Evolutionary conservation across 1,140 invertebrate genomes (phyloP).

Genomic region (Neomicropteryx cornuta): DNA sequence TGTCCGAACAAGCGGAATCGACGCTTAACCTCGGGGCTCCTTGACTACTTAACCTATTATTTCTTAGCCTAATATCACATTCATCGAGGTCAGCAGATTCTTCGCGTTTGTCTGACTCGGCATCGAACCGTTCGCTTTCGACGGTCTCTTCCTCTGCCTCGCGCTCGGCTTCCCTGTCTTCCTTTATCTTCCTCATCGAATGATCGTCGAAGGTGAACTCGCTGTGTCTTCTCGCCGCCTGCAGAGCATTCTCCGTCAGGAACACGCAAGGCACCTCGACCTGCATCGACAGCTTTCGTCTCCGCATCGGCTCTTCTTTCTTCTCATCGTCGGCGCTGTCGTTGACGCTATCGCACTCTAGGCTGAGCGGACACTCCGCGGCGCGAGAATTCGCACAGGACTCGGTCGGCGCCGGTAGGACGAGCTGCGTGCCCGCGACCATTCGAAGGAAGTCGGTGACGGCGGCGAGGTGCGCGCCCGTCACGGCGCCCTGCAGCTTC

Average conservation of each 20-base stretch:
- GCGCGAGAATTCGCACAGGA: too few relatives aligned
- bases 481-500: conserved; percentile 46
- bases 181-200: too few relatives aligned
- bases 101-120: too few relatives aligned
- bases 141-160: too few relatives aligned
- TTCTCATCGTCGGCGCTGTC: conserved; percentile 30
- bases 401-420: conserved; percentile 37
- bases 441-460: conserved; percentile 48
- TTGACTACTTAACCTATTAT: conserved; percentile 15
- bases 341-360: conserved; percentile 17
- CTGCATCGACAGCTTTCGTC: conserved; percentile 38
- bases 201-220: too few relatives aligned
- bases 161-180: too few relatives aligned
- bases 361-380: conserved; percentile 25
- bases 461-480: conserved; percentile 47
- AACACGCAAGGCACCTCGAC: conserved; percentile 40
- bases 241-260: conserved; percentile 32
- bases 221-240: conserved; percentile 30
- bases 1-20: conserved; percentile 40
- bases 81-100: too few relatives aligned
- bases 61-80: conserved; percentile 26
- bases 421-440: conserved; percentile 44
- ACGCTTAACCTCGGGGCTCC: conserved; percentile 32
- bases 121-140: too few relatives aligned
- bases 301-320: conserved; percentile 27